Conservation (phyloP, 2,113 vertebrate species). For the Caranx melampygus region DNA sequence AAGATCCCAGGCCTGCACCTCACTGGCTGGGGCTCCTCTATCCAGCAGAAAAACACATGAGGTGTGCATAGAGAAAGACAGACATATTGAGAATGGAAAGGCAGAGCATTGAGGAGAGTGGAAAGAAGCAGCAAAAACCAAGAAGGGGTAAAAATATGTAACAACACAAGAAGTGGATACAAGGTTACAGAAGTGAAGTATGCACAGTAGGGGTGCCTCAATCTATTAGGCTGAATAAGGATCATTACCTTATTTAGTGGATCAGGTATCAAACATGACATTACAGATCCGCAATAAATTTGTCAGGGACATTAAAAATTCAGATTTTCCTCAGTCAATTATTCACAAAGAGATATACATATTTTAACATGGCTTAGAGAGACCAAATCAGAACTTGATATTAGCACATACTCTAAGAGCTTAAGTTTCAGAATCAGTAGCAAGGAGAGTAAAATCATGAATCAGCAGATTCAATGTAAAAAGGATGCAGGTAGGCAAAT, state of each 20-base stretch:
- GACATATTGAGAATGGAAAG: slow-evolving; percentile 81
- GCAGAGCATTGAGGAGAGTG: slow-evolving; percentile 82
- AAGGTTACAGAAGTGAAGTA: slow-evolving; percentile 1
- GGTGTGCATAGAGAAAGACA: slow-evolving; percentile 77
- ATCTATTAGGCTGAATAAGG: background rate
- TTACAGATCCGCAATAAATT: background rate
- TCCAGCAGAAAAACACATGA: slow-evolving; percentile 68
- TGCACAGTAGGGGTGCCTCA: background rate
- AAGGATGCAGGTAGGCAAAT: background rate
- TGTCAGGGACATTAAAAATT: background rate
- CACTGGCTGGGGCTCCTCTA: slow-evolving; percentile 81
- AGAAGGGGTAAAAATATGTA: background rate
- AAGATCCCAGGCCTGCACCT: slow-evolving; percentile 87
- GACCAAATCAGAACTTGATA: background rate
- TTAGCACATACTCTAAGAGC: too few species aligned
- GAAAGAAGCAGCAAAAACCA: slow-evolving; percentile 29
- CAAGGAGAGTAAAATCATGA: background rate
- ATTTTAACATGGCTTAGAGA: background rate
- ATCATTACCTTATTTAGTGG: background rate
- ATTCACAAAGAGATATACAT: background rate
- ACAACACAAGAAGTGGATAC: slow-evolving; percentile 6
- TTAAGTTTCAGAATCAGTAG: background rate
- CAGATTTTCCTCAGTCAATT: background rate
- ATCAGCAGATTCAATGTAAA: background rate
- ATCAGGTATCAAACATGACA: background rate